Evolutionary conservation across 64 coral and sea anemone species (phyloP), one percentile per base, ranked within the genome.

Genomic region (Porites australiensis): DNA sequence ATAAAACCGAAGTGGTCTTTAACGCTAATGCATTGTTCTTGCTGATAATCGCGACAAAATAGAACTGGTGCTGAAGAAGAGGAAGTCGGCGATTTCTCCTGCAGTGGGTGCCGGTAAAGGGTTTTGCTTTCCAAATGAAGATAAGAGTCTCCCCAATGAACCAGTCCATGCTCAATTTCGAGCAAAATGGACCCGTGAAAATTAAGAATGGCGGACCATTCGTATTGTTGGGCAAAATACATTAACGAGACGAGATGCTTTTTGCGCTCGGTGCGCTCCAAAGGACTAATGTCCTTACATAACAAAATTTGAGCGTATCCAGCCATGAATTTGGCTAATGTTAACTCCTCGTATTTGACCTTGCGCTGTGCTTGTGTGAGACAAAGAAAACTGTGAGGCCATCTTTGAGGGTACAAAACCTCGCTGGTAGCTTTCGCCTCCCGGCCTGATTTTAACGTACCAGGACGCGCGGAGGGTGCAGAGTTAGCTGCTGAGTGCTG

Each of bases 331-430:
- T 82, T 3, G 0, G 79, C 57, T 3, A 82, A 59, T 55, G 52
- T 16, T 55, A 21, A 18, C 9, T 37, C 27, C 27, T 37, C 27
- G 1, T 37, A 37, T 37, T 37, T 0, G 27, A 37, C 27, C 27
- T 37, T 37, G 27, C 27, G 27, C 27, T 37, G 27, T 1, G 27
- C 27, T 37, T 1, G 27, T 37, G 27, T 82, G n/a, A 83, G 57
- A 83, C 60, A 83, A 10, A 83, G 58, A 27, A 83, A 83, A 66
- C 80, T 57, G 21, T 83, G 80, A 19, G 55, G 80, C 58, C 80
- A 83, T 14, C 59, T 64, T 62, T 83, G 80, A 13, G 59, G 59
- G 44, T 83, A 46, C 21, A 83, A 57, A 67, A 83, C 80, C n/a
- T 64, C 59, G 6, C 21, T 64, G 2, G 23, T 83, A 7, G 55